These are phyloP conservation scores for Harmothoe impar DNA, from an alignment of 2,888 invertebrate species.

Conservation along the genomic window DNA sequence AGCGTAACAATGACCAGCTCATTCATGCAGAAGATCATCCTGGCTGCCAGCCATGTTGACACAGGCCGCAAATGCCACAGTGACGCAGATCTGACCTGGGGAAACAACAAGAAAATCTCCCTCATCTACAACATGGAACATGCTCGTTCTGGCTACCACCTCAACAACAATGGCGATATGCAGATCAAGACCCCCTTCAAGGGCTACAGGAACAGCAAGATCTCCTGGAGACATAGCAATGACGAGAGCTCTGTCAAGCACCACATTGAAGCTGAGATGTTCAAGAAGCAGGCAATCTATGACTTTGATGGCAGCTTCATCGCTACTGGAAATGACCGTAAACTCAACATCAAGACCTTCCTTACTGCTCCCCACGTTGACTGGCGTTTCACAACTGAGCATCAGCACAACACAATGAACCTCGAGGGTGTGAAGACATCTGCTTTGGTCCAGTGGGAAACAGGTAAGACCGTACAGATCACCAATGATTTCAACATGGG, in stretches of 20 bases:
- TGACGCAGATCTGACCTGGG: slow-evolving; percentile 66
- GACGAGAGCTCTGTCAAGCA: slow-evolving; percentile 61
- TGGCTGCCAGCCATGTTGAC: slow-evolving; percentile 50
- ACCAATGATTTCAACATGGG: slow-evolving; percentile 64
- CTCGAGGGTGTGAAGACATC: slow-evolving; percentile 45
- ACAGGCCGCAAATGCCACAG: slow-evolving; percentile 59
- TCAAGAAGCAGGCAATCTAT: background rate
- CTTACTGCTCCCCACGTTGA: slow-evolving; percentile 42
- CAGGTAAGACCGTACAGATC: slow-evolving; percentile 57
- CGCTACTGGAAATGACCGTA: background rate
- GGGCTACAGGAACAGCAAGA: slow-evolving; percentile 56
- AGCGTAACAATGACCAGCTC: slow-evolving; percentile 66
- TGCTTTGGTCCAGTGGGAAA: slow-evolving; percentile 60
- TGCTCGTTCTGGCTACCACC: slow-evolving; percentile 50
- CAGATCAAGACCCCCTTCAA: slow-evolving; percentile 66
- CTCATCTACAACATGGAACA: slow-evolving; percentile 67
- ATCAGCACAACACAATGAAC: slow-evolving; percentile 53
- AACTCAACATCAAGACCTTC: slow-evolving; percentile 50
- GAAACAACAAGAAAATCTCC: slow-evolving; percentile 63
- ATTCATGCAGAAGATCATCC: slow-evolving; percentile 65
- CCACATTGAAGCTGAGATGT: slow-evolving; percentile 64
- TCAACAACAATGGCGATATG: slow-evolving; percentile 67
- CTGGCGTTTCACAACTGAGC: background rate
- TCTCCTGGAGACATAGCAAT: slow-evolving; percentile 68
- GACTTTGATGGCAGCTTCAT: slow-evolving; percentile 56